Evolutionary conservation across 2,888 invertebrate genomes (phyloP), one percentile per base, ranked within the genome.

Genomic region (Metopia argyrocephala): DNA sequence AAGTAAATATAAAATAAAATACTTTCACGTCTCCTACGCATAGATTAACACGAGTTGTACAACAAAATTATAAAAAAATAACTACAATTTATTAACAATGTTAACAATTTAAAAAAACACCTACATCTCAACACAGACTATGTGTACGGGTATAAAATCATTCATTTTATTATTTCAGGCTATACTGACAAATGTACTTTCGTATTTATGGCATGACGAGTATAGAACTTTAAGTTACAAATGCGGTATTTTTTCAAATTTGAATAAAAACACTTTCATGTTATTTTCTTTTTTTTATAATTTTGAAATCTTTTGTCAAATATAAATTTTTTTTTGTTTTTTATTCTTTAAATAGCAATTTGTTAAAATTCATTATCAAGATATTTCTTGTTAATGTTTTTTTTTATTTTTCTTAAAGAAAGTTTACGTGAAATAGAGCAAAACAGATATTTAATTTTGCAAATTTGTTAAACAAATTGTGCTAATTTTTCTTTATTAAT

Each of bases 391-490:
- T 15, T 38, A 38, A 3, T 15, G 9, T 38, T 15, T 31, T 31
- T 15, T 31, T 38, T 3, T 12, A 0, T 38, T 38, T 38, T 0
- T 38, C 15, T 38, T 38, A 12, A 66, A n/a, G 66, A 46, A 45
- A 57, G 23, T 25, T 21, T 76, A 64, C 69, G 62, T 69, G 76
- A 76, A 76, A 23, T 76, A 68, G 76, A 76, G 69, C 69, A 57
- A 1, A 62, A 31, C 21, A 31, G 46, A 62, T 15, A 52, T 27
- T 27, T 23, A 23, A 21, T n/a, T 46, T 38, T 18, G 23, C 31
- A 71, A 71, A 45, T 23, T 48, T 71, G n/a, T 61, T 20, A 71
- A 20, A 50, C 20, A 68, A 68, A 68, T 57, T 57, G 56, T 9
- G 57, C 27, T 57, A 48, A 50, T 59, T 57, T 38, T 12, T 31